These are phyloP conservation scores for Chaenocephalus aceratus DNA, from an alignment of 2,113 vertebrate species.

Conservation along the genomic window DNA sequence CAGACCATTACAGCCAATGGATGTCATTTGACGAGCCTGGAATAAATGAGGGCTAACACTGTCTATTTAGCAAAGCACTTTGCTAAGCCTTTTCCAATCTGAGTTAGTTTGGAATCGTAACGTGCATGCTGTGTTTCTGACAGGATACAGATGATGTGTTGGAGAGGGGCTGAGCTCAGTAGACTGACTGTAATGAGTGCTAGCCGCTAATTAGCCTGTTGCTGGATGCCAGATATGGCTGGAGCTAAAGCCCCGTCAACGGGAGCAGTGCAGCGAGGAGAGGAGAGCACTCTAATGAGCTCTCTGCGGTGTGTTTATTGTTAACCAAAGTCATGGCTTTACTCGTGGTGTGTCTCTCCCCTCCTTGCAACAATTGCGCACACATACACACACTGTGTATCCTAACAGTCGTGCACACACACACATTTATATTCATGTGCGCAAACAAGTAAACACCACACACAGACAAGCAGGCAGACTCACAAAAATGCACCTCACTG, in stretches of 20 bases:
- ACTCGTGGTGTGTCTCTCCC: slow-evolving; percentile 45
- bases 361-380: slow-evolving; percentile 3
- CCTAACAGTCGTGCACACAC: slow-evolving; percentile 20
- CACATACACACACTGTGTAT: slow-evolving; percentile 40
- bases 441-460: slow-evolving; percentile 15
- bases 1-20: slow-evolving; percentile 29
- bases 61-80: slow-evolving; percentile 52
- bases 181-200: slow-evolving; percentile 74
- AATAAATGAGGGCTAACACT: slow-evolving; percentile 19
- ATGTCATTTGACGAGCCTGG: slow-evolving; percentile 47
- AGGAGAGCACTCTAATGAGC: slow-evolving; percentile 77
- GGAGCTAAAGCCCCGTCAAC: slow-evolving; percentile 67
- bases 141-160: slow-evolving; percentile 70
- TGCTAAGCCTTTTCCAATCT: slow-evolving; percentile 49
- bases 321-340: slow-evolving; percentile 77
- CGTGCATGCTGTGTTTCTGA: slow-evolving; percentile 66
- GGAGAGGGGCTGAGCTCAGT: slow-evolving; percentile 54
- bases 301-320: slow-evolving; percentile 82
- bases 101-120: slow-evolving; percentile 50
- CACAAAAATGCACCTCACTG: slow-evolving; percentile 39
- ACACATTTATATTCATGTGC: slow-evolving; percentile 46
- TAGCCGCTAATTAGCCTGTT: slow-evolving; percentile 80
- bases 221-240: slow-evolving; percentile 71
- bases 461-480: neutral
- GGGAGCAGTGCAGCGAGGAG: slow-evolving; percentile 64